Base-by-base conservation (phyloP, 2,797 vertebrate genomes). In the Neosalanx taihuensis region DNA sequence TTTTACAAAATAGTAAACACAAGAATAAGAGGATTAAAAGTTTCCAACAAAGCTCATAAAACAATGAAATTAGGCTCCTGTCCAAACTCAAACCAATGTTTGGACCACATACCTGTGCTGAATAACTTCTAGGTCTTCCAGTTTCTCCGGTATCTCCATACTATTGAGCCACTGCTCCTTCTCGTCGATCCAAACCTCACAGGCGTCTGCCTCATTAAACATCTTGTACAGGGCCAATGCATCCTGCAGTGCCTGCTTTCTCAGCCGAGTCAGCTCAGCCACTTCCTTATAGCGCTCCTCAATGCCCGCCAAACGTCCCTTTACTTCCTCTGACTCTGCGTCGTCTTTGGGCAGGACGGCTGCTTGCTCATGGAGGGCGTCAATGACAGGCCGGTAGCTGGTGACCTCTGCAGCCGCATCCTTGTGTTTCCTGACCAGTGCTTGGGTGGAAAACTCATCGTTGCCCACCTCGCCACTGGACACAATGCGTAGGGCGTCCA, bases 91-190 rank as follows among this genome's bases (percentile, higher is more conserved):
- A 17, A 18, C 51, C 18, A 17, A n/a, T 56, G 4, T 56, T 17
- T 7, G 15, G 18, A 17, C 51, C 51, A 51, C 49, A 87, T 78
- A 97, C 96, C 96, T 94, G 88, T 98, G 96, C 88, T 98, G 96
- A 74, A 98, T 92, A 29, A 98, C 96, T 83, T 98, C 96, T 81
- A 98, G 91, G 83, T 97, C 96, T 82, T 97, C 96, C 84, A 98
- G 91, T 65, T 96, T 96, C 86, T 98, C 95, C 0, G 96, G 96
- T 83, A 98, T 97, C 84, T 95, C 92, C 93, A 93, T 96, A 83
- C 91, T 94, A 87, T 95, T 97, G 74, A 99, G 93, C 97, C 97
- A 99, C 86, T 94, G 97, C 88, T 99, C 97, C 90, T 98, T 99
- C 87, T 99, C 97, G 0, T 97, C 96, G 5, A 99, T 96, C 97